phyloP scores from a whole-genome alignment of 2,797 vertebrate genomes.

The Xenops minutus region DNA sequence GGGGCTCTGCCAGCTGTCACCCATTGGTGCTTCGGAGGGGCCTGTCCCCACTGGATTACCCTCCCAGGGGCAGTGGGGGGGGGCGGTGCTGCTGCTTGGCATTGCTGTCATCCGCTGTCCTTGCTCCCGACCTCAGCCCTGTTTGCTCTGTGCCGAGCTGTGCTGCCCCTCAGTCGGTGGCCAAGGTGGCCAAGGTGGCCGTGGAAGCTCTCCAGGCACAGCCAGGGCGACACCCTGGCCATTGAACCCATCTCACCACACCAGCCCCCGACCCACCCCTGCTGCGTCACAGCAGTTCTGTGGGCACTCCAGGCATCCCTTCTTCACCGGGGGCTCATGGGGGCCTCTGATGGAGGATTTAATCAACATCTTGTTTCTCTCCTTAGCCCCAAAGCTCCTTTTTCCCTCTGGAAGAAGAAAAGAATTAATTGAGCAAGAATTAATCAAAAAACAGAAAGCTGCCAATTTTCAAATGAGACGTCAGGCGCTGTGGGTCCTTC shows the following conservation, averaged over 20 bases:
- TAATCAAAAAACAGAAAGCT: background rate
- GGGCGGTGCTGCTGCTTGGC: fast-evolving
- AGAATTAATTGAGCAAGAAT: background rate
- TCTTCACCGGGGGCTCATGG: background rate
- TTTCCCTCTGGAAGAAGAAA: background rate
- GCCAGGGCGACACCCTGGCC: background rate
- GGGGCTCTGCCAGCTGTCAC: background rate
- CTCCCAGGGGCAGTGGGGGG: fast-evolving
- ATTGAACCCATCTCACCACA: fast-evolving
- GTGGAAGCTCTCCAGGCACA: background rate
- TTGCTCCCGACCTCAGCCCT: background rate
- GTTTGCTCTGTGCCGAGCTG: background rate
- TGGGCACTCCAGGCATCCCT: fast-evolving
- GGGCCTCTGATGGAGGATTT: background rate
- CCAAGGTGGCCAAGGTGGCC: background rate
- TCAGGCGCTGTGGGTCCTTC: background rate
- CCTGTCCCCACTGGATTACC: fast-evolving
- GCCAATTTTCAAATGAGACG: background rate
- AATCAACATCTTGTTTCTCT: background rate
- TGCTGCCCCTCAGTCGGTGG: fast-evolving
- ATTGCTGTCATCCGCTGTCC: fast-evolving
- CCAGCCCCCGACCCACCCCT: fast-evolving
- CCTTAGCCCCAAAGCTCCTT: background rate
- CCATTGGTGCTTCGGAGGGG: background rate
- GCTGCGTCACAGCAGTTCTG: fast-evolving